Evolutionary conservation across 2,113 vertebrate genomes (phyloP), one percentile per base, ranked within the genome.

Genomic region (Cromileptes altivelis): DNA sequence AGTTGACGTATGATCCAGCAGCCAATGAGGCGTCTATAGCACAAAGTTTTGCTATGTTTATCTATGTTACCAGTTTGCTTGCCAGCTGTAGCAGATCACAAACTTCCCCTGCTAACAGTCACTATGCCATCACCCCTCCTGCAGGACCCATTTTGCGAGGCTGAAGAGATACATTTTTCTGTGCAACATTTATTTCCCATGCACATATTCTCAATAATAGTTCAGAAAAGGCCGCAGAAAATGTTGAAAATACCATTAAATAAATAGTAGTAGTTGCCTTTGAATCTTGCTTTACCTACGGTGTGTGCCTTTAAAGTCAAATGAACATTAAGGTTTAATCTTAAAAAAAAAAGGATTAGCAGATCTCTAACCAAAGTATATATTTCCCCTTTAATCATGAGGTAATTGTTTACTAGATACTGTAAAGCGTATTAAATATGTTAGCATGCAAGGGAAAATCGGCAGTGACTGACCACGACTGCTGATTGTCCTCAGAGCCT

Each of bases 391-490:
- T 64, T 25, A 6, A 14, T 33, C n/a, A 58, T 40, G 40, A 69
- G 18, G n/a, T 14, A 25, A 1, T 21, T 3, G 1, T 52, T 33
- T 42, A 37, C 1, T 73, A 13, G 65, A 23, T 15, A 52, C 42
- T 49, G 11, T 50, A 2, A 72, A 80, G 72, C 2, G 45, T 93
- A 93, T 91, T 92, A 92, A 84, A 93, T 94, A 96, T 96, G 95
- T 95, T 92, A 88, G 92, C 95, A 96, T 95, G 90, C 93, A 82
- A 93, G 92, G 92, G 96, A 77, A 88, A 90, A 90, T 91, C 92
- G 88, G 95, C 95, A 96, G 96, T 93, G 95, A 99, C 97, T 98
- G 96, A 99, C 97, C 97, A 96, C 96, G 91, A 95, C 91, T 95
- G 96, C 95, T 95, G 96, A 95, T 94, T 95, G 94, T 98, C 97